Base-by-base conservation (phyloP, 2,113 vertebrate species). In the Nesoenas mayeri region DNA sequence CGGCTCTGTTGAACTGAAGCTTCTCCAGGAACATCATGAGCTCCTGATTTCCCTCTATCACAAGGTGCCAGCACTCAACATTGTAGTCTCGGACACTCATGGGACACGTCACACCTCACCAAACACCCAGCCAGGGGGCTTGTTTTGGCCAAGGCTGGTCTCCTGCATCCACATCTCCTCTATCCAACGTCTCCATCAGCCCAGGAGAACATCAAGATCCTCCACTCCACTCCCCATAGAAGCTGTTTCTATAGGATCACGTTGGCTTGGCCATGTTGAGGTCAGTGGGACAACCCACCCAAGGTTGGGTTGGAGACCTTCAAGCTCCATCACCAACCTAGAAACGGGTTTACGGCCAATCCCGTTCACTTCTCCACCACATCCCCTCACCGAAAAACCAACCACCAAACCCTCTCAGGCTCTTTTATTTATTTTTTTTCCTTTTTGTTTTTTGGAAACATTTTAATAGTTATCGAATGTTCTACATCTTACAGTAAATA, bases 401-500 rank as follows among this genome's bases (percentile, higher is more conserved):
- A 84, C 40, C 73, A 73, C 80, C 70, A 44, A 77, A 48, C 64
- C 84, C 92, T 56, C 70, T 67, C 4, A 58, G 94, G 94, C 67
- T 91, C 74, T 83, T 96, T 87, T 85, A 88, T 96, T 96, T 95
- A 70, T 89, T 75, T 65, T 12, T n/a, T 74, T 57, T 1, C 6
- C 6, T 47, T 29, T 95, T 67, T 97, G 96, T 98, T 98, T 99
- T 99, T 98, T 97, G 98, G 98, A 98, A 99, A 98, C 98, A 98
- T 98, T 99, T 99, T 99, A 99, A 99, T 99, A 99, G 99, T 99
- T 99, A 99, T 98, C 98, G 98, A 99, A 98, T 99, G 98, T 99
- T 99, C 99, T 99, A 99, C 99, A 99, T 99, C 98, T 99, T 99
- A 99, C 99, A 99, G 99, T 99, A 99, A 99, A 99, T 99, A 98